These are phyloP conservation scores for Paralvinella palmiformis DNA, from an alignment of 1,140 invertebrate species.

Conservation along the genomic window DNA sequence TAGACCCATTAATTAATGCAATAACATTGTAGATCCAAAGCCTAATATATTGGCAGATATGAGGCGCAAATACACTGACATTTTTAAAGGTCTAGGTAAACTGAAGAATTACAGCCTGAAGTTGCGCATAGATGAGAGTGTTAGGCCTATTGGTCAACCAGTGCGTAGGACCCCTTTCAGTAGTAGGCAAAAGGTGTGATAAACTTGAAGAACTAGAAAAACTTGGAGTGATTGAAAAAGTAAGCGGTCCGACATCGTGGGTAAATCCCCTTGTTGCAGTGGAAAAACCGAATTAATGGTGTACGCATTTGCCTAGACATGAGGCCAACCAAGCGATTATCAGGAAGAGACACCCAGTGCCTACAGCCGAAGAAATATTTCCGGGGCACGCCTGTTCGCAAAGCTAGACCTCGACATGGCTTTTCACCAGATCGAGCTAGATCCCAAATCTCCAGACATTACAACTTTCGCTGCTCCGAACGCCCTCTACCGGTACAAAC, in stretches of 20 bases:
- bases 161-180: too few relatives aligned
- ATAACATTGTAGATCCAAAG: too few relatives aligned
- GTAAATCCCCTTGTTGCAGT: conserved; percentile 15
- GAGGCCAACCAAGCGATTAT: conserved; percentile 13
- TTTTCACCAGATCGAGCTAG: conserved; percentile 25
- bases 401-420: conserved; percentile 24
- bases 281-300: conserved; percentile 7
- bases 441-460: conserved; percentile 15
- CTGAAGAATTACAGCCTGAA: too few relatives aligned
- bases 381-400: conserved; percentile 5
- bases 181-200: not conserved
- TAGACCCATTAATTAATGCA: too few relatives aligned
- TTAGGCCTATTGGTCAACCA: too few relatives aligned
- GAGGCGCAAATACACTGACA: too few relatives aligned
- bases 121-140: too few relatives aligned
- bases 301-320: conserved; percentile 15
- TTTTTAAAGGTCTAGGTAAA: too few relatives aligned
- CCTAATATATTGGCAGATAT: too few relatives aligned
- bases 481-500: conserved; percentile 22
- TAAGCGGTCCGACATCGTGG: conserved; percentile 11
- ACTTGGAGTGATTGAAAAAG: conserved; percentile 18
- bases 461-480: conserved; percentile 15
- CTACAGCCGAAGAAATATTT: conserved; percentile 14
- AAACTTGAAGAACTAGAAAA: conserved; percentile 11
- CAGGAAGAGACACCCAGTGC: conserved; percentile 16